Base-by-base conservation (phyloP, 2,888 invertebrate genomes). In the Nebria brevicollis region DNA sequence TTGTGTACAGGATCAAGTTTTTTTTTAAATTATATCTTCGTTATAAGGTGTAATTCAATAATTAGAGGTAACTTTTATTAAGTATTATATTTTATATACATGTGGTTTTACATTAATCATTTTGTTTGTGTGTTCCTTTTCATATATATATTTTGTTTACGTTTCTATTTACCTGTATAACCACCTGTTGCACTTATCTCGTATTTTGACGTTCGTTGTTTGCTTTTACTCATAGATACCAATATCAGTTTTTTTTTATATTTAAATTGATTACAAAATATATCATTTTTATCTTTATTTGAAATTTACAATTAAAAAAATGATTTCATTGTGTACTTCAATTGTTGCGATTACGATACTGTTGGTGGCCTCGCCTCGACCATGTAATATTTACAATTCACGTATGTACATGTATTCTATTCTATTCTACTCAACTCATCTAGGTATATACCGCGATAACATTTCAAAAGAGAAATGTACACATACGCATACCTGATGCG, bases 161-260 rank as follows among this genome's bases (percentile, higher is more conserved):
- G 65, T 75, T 11, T 54, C 20, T 73, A 74, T 78, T 78, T 78
- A 74, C 66, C 20, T 66, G 13, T 1, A 54, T 78, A 73, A 78
- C 78, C 78, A 78, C 78, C 73, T 78, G 78, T 78, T 78, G 78
- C 42, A 78, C 73, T 73, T 72, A 72, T 77, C 77, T 65, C 20
- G 13, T 70, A 42, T 34, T 73, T 65, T 78, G 43, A 66, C 78
- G 20, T 78, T 65, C 15, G 68, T n/a, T 68, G 68, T 25, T 68
- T 68, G 20, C 25, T 68, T 15, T n/a, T 68, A 25, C n/a, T 8
- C 13, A 26, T 26, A 20, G 10, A 25, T 25, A 68, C 1, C 68
- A 68, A 26, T 68, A 68, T 68, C 11, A 11, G 13, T n/a, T 68
- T 68, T 68, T 68, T 68, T 68, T 68, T 13, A 68, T n/a, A 26